A percentile compares a stretch with the other conserved stretches of the same genome.
phyloP scores from a whole-genome alignment of 2,888 invertebrate species.

The Euproctis similis region DNA sequence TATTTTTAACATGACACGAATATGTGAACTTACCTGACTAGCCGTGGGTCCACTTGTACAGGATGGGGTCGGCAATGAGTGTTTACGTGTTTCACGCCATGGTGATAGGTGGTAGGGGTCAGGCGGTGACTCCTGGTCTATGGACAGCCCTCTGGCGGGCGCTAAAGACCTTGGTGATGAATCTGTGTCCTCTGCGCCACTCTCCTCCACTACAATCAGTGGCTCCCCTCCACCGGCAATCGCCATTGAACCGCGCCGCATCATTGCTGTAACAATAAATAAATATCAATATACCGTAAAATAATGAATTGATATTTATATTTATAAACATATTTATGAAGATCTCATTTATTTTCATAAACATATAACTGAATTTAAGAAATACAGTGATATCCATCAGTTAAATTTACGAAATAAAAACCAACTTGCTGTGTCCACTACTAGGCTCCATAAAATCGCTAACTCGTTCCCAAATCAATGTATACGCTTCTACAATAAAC shows the following conservation, averaged over 20 bases:
- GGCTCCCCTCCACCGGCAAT: conserved; percentile 80
- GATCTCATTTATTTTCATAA: no score
- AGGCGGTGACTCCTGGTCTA: conserved; percentile 85
- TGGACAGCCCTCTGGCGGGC: conserved; percentile 77
- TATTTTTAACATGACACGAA: no score
- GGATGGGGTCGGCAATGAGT: conserved; percentile 88
- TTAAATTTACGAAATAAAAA: no score
- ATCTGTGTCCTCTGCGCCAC: conserved; percentile 80
- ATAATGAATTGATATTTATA: no score
- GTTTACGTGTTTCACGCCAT: conserved; percentile 87
- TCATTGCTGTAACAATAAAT: conserved; percentile 50
- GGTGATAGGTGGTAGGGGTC: conserved; percentile 89
- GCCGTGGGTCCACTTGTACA: conserved; percentile 91
- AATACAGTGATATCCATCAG: no score
- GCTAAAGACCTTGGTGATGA: conserved; percentile 70
- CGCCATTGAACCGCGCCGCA: conserved; percentile 81
- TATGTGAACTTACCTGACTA: conserved; percentile 81
- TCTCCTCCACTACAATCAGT: conserved; percentile 88
- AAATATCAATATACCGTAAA: background rate
- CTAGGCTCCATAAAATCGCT: no score
- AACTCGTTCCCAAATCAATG: no score
- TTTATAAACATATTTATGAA: no score
- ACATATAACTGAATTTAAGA: no score
- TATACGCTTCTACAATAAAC: no score
- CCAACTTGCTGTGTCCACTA: no score